Evolutionary conservation across 2,113 vertebrate genomes (phyloP).

Genomic region (Perca flavescens): DNA sequence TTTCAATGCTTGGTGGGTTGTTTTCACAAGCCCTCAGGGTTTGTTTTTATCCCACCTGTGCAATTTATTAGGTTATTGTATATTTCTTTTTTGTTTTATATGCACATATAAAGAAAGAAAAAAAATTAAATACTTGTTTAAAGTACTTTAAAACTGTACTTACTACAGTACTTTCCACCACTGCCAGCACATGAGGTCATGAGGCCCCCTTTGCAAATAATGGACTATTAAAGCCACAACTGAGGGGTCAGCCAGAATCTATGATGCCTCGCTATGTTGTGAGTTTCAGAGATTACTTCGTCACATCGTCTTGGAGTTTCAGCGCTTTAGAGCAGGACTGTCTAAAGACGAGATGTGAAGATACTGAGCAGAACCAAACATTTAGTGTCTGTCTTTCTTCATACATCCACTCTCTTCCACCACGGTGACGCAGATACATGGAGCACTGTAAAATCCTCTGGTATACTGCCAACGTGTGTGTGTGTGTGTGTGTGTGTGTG

Average conservation of each 20-base stretch:
- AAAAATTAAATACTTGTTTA: too few relatives aligned
- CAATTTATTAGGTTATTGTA: too few relatives aligned
- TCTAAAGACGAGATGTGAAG: slow-evolving; percentile 30
- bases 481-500: slow-evolving; percentile 14
- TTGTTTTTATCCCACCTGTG: too few relatives aligned
- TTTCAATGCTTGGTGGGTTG: too few relatives aligned
- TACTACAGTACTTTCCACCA: too few relatives aligned
- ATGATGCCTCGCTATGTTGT: slow-evolving; percentile 40
- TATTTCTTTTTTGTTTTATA: too few relatives aligned
- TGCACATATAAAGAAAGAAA: too few relatives aligned
- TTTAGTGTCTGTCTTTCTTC: slow-evolving; percentile 60
- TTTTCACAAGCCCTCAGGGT: too few relatives aligned
- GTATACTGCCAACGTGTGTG: slow-evolving; percentile 42
- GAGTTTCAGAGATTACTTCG: slow-evolving; percentile 31
- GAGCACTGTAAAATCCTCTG: slow-evolving; percentile 46
- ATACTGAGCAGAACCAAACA: slow-evolving; percentile 66
- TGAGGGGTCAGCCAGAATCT: slow-evolving; percentile 40
- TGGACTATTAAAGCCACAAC: slow-evolving; percentile 46
- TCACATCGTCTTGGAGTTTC: slow-evolving; percentile 2
- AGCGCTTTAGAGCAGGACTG: neutral
- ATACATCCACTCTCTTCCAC: slow-evolving; percentile 56
- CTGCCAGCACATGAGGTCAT: slow-evolving; percentile 65
- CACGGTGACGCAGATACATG: slow-evolving; percentile 62
- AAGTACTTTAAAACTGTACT: too few relatives aligned
- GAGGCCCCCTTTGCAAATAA: slow-evolving; percentile 61